Evolutionary conservation across 2,113 vertebrate genomes (phyloP).

Genomic region (Corvus cornix): DNA sequence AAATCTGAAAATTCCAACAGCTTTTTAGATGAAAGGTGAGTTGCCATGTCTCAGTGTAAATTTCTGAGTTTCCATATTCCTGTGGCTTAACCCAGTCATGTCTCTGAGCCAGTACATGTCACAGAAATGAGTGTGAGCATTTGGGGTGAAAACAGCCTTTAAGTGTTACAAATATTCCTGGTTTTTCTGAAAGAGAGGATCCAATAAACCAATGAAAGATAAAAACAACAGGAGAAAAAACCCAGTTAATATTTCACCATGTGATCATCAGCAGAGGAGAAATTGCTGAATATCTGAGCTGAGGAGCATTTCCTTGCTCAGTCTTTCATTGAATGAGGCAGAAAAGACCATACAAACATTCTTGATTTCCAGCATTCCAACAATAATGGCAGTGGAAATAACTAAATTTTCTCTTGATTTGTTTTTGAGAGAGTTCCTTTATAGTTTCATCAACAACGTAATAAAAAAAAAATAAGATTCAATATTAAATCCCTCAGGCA

Average conservation of each 20-base stretch:
- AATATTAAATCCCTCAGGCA: background rate
- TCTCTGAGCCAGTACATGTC: background rate
- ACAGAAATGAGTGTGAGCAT: background rate
- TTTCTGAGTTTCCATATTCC: background rate
- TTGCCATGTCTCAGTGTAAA: background rate
- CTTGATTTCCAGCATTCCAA: background rate
- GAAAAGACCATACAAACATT: background rate
- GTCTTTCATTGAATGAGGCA: background rate
- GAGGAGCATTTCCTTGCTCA: background rate
- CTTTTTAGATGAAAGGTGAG: background rate
- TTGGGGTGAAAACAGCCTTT: background rate
- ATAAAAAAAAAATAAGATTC: background rate
- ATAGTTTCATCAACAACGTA: background rate
- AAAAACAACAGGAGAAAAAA: fast-evolving
- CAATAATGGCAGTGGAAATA: background rate
- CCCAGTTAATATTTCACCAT: background rate
- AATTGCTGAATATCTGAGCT: background rate
- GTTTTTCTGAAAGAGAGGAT: background rate
- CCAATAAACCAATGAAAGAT: background rate
- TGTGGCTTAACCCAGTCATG: background rate
- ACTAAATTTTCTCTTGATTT: background rate
- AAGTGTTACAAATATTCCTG: background rate
- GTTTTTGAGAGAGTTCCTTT: background rate
- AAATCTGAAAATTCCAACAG: background rate
- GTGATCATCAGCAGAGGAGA: background rate